Conservation (phyloP, 2,888 invertebrate species). For the Euspilapteryx auroguttella region DNA sequence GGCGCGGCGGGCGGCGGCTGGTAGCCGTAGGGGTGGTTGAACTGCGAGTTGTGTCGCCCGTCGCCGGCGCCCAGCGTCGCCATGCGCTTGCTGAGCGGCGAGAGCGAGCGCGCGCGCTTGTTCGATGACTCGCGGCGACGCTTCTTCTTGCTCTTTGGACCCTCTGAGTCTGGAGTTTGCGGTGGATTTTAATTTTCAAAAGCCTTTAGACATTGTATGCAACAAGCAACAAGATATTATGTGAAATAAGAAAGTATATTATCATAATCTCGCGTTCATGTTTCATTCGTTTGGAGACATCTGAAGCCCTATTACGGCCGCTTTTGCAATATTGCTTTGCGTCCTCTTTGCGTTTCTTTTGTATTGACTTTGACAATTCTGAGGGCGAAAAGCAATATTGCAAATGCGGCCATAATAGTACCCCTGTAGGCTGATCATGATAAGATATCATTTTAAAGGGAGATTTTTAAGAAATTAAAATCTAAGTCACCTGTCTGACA, state of each 20-base stretch:
- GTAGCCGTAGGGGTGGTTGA: conserved; percentile 68
- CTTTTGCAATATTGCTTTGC: too few species aligned
- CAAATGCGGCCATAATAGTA: too few species aligned
- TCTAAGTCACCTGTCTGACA: too few species aligned
- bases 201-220: neutral
- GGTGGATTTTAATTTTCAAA: too few species aligned
- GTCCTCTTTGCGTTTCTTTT: too few species aligned
- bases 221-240: neutral
- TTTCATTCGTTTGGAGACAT: too few species aligned
- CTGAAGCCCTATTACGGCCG: too few species aligned
- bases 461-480: too few species aligned
- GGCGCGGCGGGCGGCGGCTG: conserved; percentile 60
- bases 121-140: conserved; percentile 57
- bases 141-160: conserved; percentile 61
- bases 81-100: conserved; percentile 83
- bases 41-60: conserved; percentile 62
- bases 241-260: neutral
- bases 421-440: too few species aligned
- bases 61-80: conserved; percentile 67
- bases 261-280: neutral
- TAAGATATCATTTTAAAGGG: too few species aligned
- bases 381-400: too few species aligned
- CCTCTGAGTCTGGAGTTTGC: conserved; percentile 40
- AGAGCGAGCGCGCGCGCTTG: conserved; percentile 72
- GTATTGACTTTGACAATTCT: too few species aligned